A percentile compares a stretch with the other conserved stretches of the same genome.
Evolutionary conservation across 2,113 vertebrate genomes (phyloP).

Genomic region (Erpornis zantholeuca): DNA sequence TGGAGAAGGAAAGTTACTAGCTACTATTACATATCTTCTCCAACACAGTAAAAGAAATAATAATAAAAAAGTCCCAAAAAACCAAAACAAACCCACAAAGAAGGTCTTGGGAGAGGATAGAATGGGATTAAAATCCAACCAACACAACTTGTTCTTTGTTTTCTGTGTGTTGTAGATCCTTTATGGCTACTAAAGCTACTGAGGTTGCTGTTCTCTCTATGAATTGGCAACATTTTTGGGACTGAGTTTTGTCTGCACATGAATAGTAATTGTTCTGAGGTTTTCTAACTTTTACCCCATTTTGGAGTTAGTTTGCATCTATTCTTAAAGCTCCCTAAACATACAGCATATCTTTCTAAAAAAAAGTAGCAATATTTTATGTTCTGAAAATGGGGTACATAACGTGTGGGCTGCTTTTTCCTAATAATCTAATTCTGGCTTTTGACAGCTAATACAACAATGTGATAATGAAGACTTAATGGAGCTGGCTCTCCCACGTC

Average conservation of each 20-base stretch:
- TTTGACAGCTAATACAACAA: constrained; percentile 81
- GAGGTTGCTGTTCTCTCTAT: not conserved
- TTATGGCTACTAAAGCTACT: not conserved
- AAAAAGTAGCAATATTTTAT: not conserved
- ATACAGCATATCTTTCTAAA: not conserved
- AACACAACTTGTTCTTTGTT: not conserved
- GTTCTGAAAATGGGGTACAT: not conserved
- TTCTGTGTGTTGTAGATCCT: not conserved
- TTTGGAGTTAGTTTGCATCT: not conserved
- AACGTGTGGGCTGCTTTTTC: not conserved
- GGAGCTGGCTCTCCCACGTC: constrained; percentile 85
- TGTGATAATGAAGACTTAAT: constrained; percentile 87
- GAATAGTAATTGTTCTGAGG: not conserved
- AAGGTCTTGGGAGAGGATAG: not conserved
- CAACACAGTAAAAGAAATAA: not conserved
- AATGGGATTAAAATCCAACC: not conserved
- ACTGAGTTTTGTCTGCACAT: not conserved
- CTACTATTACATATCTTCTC: not conserved
- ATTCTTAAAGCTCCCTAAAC: not conserved
- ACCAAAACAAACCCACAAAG: not conserved
- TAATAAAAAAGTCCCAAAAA: not conserved
- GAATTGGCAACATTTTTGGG: not conserved
- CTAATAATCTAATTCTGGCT: constrained; percentile 4
- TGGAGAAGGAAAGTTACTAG: not conserved
- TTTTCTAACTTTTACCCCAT: not conserved